Conservation (phyloP, 1,140 invertebrate genomes). For the Calliphora vicina region DNA sequence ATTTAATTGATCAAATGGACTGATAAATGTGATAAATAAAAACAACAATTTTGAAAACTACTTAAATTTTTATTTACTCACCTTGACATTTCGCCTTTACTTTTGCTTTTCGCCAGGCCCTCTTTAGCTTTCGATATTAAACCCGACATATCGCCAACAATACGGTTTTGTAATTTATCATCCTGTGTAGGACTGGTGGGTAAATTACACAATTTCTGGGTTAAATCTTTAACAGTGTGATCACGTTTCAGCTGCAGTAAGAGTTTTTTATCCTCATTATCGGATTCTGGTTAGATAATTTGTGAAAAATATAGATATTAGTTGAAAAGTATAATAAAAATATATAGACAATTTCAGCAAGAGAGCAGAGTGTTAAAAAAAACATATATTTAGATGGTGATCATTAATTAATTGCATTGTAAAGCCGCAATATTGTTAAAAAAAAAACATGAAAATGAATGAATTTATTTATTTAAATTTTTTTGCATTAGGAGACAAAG, state of each 20-base stretch:
- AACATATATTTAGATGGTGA: background rate
- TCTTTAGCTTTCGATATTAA: slow-evolving; percentile 94
- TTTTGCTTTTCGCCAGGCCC: slow-evolving; percentile 84
- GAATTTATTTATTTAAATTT: too few relatives aligned
- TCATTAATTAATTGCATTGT: background rate
- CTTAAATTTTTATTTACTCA: slow-evolving; percentile 43
- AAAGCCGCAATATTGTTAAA: background rate
- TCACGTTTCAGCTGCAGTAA: slow-evolving; percentile 70
- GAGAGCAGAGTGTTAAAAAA: too few relatives aligned
- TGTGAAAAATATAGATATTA: too few relatives aligned
- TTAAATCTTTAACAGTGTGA: slow-evolving; percentile 85
- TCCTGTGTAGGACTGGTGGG: slow-evolving; percentile 67
- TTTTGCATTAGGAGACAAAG: background rate
- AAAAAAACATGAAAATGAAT: background rate
- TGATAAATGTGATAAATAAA: background rate
- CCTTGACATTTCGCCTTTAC: slow-evolving; percentile 68
- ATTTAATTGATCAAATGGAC: slow-evolving; percentile 62
- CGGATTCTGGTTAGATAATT: slow-evolving; percentile 47
- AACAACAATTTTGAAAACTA: background rate
- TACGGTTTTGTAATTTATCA: slow-evolving; percentile 65
- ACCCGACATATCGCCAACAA: slow-evolving; percentile 83
- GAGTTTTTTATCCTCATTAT: slow-evolving; percentile 57
- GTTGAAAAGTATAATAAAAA: too few relatives aligned
- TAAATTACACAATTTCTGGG: slow-evolving; percentile 80
- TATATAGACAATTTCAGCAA: too few relatives aligned